A percentile compares a stretch with the other conserved stretches of the same genome.
Evolutionary conservation across 2,888 invertebrate species (phyloP).

Genomic region (Drosophila macrothrix): DNA sequence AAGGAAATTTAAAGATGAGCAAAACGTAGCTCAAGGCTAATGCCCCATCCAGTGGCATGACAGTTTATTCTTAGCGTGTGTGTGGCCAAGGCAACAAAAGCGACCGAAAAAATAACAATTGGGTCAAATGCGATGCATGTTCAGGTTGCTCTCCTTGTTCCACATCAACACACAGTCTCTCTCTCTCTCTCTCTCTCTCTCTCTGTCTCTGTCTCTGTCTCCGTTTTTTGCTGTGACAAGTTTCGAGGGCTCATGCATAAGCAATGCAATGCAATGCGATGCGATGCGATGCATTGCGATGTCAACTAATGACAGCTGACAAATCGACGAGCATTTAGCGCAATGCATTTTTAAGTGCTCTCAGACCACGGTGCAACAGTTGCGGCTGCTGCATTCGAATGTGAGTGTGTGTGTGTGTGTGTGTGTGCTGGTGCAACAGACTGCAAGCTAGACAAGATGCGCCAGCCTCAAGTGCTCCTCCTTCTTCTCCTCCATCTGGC

Average conservation of each 20-base stretch:
- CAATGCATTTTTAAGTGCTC: constrained; percentile 35
- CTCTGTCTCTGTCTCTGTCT: not conserved
- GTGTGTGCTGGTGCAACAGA: constrained; percentile 25
- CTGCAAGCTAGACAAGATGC: constrained; percentile 24
- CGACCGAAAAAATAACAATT: constrained; percentile 42
- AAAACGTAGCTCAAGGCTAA: constrained; percentile 50
- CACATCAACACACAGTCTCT: constrained; percentile 1
- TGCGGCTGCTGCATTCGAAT: constrained; percentile 41
- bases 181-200: not conserved
- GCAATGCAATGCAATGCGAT: constrained; percentile 13
- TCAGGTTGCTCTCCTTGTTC: constrained; percentile 27
- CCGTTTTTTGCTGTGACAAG: constrained; percentile 3
- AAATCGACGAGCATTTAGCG: constrained; percentile 39
- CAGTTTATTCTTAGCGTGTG: constrained; percentile 59
- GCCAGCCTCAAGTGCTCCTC: constrained; percentile 39
- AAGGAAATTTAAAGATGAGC: not conserved
- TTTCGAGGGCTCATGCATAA: constrained; percentile 29
- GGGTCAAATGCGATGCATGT: constrained; percentile 52
- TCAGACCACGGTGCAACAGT: constrained; percentile 59
- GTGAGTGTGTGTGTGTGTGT: constrained; percentile 14
- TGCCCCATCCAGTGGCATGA: constrained; percentile 51
- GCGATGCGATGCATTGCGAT: constrained; percentile 3
- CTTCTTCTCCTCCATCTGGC: constrained; percentile 13
- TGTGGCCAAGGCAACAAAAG: constrained; percentile 56
- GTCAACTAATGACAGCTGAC: constrained; percentile 40